Conservation (phyloP, 1,140 invertebrate genomes). For the Camponotus vicinus region DNA sequence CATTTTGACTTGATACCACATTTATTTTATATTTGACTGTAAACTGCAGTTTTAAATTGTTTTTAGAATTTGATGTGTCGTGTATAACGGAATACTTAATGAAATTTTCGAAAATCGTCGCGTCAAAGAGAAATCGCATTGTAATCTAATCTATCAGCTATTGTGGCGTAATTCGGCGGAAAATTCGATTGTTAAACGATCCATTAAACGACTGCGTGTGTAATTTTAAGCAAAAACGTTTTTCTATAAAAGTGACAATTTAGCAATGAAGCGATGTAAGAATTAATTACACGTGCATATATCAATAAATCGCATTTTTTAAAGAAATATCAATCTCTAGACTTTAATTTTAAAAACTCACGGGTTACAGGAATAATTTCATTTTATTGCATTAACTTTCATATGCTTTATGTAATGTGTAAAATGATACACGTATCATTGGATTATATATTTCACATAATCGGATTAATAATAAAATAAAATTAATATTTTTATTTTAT, state of each 20-base stretch:
- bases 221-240: slow-evolving; percentile 26
- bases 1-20: neutral
- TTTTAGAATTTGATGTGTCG: slow-evolving; percentile 15
- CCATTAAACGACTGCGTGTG: neutral
- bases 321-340: neutral
- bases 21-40: slow-evolving; percentile 24
- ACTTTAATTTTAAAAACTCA: neutral
- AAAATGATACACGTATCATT: neutral
- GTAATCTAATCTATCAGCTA: slow-evolving; percentile 31
- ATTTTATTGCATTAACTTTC: neutral
- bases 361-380: neutral
- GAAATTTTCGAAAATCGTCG: slow-evolving; percentile 35
- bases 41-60: neutral
- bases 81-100: slow-evolving; percentile 20
- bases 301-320: neutral
- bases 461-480: neutral
- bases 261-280: neutral
- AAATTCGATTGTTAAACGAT: slow-evolving; percentile 34
- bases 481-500: neutral
- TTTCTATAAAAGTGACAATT: neutral
- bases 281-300: neutral
- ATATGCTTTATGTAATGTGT: neutral
- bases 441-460: neutral
- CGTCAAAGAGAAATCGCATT: slow-evolving; percentile 34
- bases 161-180: slow-evolving; percentile 5